Conservation (phyloP, 2,113 vertebrate species). For the Cynoglossus semilaevis region DNA sequence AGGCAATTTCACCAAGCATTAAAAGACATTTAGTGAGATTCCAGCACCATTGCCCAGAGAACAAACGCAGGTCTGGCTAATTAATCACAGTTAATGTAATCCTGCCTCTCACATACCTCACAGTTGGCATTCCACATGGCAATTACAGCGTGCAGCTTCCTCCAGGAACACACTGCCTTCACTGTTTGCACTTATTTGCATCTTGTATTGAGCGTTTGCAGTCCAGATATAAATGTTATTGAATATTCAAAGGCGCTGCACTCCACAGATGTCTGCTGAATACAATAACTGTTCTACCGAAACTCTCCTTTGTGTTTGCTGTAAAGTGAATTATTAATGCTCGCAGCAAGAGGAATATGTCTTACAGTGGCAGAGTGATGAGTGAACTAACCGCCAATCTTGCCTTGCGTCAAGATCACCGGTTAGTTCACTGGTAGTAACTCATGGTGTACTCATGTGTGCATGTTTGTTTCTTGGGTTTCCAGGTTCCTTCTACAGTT, state of each 20-base stretch:
- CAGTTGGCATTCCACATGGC: slow-evolving; percentile 71
- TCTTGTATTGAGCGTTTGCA: slow-evolving; percentile 49
- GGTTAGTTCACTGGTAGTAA: no score
- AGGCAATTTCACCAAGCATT: slow-evolving; percentile 71
- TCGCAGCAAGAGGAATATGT: no score
- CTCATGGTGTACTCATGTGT: no score
- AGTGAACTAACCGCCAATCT: no score
- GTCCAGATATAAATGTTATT: slow-evolving; percentile 55
- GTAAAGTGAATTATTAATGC: no score
- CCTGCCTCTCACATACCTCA: slow-evolving; percentile 58
- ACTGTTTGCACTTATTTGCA: slow-evolving; percentile 60
- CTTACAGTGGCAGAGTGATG: no score
- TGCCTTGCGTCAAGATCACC: no score
- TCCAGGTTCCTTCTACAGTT: no score
- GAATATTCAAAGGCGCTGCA: slow-evolving; percentile 45
- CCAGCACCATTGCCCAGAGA: slow-evolving; percentile 69
- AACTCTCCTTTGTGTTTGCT: slow-evolving; percentile 21
- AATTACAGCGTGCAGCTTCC: slow-evolving; percentile 65
- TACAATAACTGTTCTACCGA: slow-evolving; percentile 25
- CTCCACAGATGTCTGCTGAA: slow-evolving; percentile 32
- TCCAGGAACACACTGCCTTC: slow-evolving; percentile 55
- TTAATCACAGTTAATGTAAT: slow-evolving; percentile 76
- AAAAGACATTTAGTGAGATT: slow-evolving; percentile 72
- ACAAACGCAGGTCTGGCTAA: slow-evolving; percentile 69
- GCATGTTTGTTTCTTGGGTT: no score